Evolutionary conservation across 2,797 vertebrate species (phyloP), one percentile per base, ranked within the genome.

Genomic region (Phalloptychus januarius): DNA sequence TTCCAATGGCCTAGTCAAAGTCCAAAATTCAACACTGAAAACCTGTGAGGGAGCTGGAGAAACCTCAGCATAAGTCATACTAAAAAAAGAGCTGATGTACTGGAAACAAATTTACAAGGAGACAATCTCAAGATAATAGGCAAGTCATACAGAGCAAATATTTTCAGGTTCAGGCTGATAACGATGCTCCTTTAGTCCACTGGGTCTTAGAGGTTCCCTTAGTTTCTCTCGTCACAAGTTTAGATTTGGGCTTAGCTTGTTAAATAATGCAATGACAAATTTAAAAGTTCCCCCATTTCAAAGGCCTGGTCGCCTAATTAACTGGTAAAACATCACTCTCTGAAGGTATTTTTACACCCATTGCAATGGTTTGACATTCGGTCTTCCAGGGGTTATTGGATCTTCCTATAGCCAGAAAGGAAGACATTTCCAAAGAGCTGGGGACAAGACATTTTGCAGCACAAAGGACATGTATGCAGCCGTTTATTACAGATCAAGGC

Each of bases 1-100:
- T 69, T 69, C 23, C 65, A 28, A 6, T 69, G 65, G 65, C 44
- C 38, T 69, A 69, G 38, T 42, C 23, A 44, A 69, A 69, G 65
- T 69, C 38, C 38, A 67, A 42, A 15, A 42, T 12, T 7, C 23
- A 67, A 40, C 40, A 42, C 10, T 42, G 65, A 40, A 42, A 69
- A 42, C 20, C 38, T 65, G 18, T 23, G 11, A 40, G 33, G 33
- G 33, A 38, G 25, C 65, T 69, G 4, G 38, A 69, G 10, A 69
- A 69, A 69, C 61, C 16, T 38, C 23, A 69, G 11, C 15, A 33
- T 2, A n/a, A 12, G 36, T 69, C 38, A 65, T 65, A 65, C 1
- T 33, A 12, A 31, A 31, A 58, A 58, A 18, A 23, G 2, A 50
- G 6, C 10, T 4, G 2, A 23, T 23, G 33, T 38, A 20, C 18